Evolutionary conservation across 2,888 invertebrate genomes (phyloP).

Genomic region (Seira ritae): DNA sequence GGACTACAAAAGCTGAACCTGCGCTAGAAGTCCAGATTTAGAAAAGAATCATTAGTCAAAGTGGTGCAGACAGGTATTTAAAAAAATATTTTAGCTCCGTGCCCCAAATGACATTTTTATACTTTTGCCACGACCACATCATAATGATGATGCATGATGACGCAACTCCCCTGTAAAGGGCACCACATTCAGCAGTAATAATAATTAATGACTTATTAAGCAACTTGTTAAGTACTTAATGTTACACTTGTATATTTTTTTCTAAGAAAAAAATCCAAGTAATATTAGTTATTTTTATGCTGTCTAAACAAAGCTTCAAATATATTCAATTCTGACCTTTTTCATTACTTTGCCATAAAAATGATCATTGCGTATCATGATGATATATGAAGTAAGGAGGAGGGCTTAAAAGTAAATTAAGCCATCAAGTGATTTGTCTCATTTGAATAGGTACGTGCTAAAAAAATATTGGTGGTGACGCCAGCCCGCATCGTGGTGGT

Average conservation of each 20-base stretch:
- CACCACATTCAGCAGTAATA: background rate
- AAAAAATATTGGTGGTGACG: background rate
- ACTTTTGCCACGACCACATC: background rate
- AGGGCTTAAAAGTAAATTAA: background rate
- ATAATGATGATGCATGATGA: background rate
- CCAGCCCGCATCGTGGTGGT: background rate
- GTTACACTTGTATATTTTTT: background rate
- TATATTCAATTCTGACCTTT: background rate
- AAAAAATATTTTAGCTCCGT: background rate
- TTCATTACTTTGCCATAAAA: background rate
- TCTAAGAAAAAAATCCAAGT: background rate
- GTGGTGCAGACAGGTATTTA: background rate
- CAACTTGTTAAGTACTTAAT: background rate
- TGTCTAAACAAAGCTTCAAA: background rate
- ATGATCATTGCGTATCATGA: too few relatives aligned
- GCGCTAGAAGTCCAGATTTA: conserved; percentile 12
- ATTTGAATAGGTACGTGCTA: background rate
- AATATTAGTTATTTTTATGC: too few relatives aligned
- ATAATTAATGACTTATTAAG: conserved; percentile 16
- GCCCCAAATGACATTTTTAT: conserved; percentile 3
- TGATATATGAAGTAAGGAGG: too few relatives aligned
- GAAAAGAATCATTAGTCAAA: conserved; percentile 20
- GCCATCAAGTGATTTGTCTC: background rate
- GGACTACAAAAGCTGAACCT: background rate
- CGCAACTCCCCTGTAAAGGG: background rate